Base-by-base conservation (phyloP, 1,140 invertebrate species). In the Drosophila saltans region DNA sequence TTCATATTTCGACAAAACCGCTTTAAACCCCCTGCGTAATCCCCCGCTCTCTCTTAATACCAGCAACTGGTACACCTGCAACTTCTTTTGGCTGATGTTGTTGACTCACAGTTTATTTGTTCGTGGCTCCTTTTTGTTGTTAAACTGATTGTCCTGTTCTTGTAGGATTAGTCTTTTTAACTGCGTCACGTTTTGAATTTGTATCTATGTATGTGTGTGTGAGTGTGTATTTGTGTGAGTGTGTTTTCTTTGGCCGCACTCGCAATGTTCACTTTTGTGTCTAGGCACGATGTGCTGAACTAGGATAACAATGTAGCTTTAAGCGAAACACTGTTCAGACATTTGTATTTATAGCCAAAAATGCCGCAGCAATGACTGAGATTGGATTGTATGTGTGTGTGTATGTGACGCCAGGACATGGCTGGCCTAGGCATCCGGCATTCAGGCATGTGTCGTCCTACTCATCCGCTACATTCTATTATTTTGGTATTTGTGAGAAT, bases 231-330 rank as follows among this genome's bases (percentile, higher is more conserved):
- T 4, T 6, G 33, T 36, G 33, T 36, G 33, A 6, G 3, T 36
- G 30, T 66, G 33, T 72, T 71, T 73, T 66, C 56, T 66, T 70
- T 52, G 24, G 33, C 33, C 33, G 6, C 33, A 36, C 33, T 52
- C 45, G 26, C 45, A 52, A 52, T 52, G 45, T 24, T 33, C 36
- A 66, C 72, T 65, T 59, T 57, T 28, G 41, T 24, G 45, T 52
- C 21, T 21, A 36, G 33, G 65, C 41, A 70, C 75, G 85, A 81
- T 90, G 81, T 75, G 75, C 72, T 72, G 84, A 66, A 74, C 90
- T 86, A 90, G 90, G 86, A 91, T 91, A 90, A 91, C 90, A 81
- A 81, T 90, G 81, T 81, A 72, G 91, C 68, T 91, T 91, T 91
- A 88, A 90, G 80, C 86, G 69, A 90, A 76, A 80, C 84, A 81